These are phyloP conservation scores for Ptilorrhoa leucosticta DNA, from an alignment of 2,113 vertebrate genomes.

Conservation along the genomic window DNA sequence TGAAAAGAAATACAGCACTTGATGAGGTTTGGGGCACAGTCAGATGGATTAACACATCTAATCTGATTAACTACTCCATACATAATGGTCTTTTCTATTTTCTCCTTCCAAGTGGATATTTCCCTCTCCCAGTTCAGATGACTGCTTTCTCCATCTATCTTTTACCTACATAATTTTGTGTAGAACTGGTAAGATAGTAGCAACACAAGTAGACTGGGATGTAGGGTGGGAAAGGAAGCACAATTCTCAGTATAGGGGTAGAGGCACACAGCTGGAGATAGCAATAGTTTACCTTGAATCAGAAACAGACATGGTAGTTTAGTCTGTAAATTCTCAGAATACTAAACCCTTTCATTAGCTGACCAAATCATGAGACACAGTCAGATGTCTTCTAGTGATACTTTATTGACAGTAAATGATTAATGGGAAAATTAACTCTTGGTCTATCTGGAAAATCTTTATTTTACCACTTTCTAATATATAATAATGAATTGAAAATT, in stretches of 20 bases:
- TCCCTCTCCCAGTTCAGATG: neutral
- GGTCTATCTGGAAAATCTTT: neutral
- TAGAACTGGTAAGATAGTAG: neutral
- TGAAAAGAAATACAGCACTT: neutral
- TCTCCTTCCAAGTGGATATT: neutral
- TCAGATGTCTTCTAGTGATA: neutral
- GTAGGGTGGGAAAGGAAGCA: neutral
- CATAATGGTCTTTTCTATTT: neutral
- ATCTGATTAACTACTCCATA: neutral
- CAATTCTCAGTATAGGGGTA: neutral
- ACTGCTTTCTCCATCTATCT: neutral
- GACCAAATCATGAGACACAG: neutral
- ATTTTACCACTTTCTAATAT: neutral
- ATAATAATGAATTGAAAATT: neutral
- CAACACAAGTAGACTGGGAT: neutral
- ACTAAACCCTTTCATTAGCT: neutral
- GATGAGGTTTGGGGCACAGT: neutral
- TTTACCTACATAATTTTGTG: neutral
- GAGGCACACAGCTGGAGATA: neutral
- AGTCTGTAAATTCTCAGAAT: neutral
- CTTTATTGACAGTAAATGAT: neutral
- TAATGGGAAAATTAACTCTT: neutral
- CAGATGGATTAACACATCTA: neutral
- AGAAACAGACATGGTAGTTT: neutral
- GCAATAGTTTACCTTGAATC: neutral